Base-by-base conservation (phyloP, 92 coral and sea anemone species). In the Zoanthus gigantus region DNA sequence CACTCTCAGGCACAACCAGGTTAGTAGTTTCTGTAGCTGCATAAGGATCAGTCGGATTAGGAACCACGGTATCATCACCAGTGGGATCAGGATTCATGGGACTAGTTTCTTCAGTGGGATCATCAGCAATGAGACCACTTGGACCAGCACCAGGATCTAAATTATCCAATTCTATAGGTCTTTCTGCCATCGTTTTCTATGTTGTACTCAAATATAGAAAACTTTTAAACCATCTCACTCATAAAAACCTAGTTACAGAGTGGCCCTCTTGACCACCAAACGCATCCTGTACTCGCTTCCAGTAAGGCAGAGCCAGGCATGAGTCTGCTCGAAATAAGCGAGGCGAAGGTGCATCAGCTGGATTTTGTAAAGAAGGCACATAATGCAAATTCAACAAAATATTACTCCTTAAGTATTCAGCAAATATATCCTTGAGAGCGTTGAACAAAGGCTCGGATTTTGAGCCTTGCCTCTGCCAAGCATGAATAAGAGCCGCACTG, bases 311-410 rank as follows among this genome's bases (percentile, higher is more conserved):
- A 14, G 82, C 15, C 11, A 92, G 45, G 18, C n/a, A 66, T 53
- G 87, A 45, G 46, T 92, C 93, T 37, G 42, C n/a, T 90, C 90
- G 5, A 83, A 50, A 63, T n/a, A 16, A 92, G 79, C 17, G n/a
- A 53, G 0, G 88, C 45, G 4, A 90, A 87, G 95, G 91, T 31
- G 71, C 4, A 57, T 92, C 93, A 2, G 93, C 93, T 5, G 52
- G 86, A 60, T 85, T 89, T 31, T 76, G 46, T 16, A 72, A 9
- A 17, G 76, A 47, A 4, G 91, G 90, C 23, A 90, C 75, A 67
- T 54, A 90, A 46, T 56, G 42, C 6, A 82, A 91, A 48, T 90
- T 46, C 44, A 90, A 45, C 11, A 18, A 63, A 50, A 60, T 48
- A 74, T 92, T 87, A 3, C 31, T 53, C 12, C 30, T 11, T 47